Percentiles rank a stretch among this genome's conserved stretches.
Conservation (phyloP, 2,888 invertebrate genomes). For the Lasioglossum figueresi region DNA sequence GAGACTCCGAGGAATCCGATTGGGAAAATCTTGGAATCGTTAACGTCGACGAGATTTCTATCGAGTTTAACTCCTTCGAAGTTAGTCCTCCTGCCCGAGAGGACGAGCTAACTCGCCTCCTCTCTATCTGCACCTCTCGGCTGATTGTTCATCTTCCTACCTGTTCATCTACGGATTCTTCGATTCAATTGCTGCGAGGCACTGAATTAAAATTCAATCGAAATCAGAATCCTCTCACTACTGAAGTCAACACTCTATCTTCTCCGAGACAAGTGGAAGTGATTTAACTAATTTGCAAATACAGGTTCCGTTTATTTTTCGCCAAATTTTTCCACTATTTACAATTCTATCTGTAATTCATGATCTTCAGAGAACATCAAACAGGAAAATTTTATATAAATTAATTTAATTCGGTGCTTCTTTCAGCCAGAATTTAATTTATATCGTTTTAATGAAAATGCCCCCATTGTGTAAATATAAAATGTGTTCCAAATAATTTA, state of each 20-base stretch:
- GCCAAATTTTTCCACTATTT: too few species aligned
- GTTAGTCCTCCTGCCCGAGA: not conserved
- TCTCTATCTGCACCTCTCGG: not conserved
- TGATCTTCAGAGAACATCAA: too few species aligned
- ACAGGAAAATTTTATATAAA: too few species aligned
- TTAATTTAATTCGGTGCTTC: too few species aligned
- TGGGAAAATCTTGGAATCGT: slow-evolving; percentile 3
- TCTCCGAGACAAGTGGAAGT: too few species aligned
- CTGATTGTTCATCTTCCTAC: not conserved
- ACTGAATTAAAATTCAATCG: not conserved
- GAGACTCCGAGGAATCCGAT: not conserved
- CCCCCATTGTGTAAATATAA: too few species aligned
- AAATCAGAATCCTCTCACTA: not conserved
- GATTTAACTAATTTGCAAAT: too few species aligned
- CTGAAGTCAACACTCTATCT: not conserved
- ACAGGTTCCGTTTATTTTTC: too few species aligned
- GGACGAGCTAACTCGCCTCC: not conserved
- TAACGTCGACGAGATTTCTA: slow-evolving; percentile 2
- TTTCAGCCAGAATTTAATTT: too few species aligned
- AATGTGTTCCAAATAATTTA: not conserved
- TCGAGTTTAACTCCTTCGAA: slow-evolving; percentile 1
- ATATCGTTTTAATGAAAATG: too few species aligned
- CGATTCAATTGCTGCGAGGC: not conserved
- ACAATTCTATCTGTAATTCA: too few species aligned
- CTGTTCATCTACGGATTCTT: not conserved